A percentile compares a stretch with the other conserved stretches of the same genome.
Evolutionary conservation across 2,113 vertebrate genomes (phyloP).

Genomic region (Halcyon senegalensis): DNA sequence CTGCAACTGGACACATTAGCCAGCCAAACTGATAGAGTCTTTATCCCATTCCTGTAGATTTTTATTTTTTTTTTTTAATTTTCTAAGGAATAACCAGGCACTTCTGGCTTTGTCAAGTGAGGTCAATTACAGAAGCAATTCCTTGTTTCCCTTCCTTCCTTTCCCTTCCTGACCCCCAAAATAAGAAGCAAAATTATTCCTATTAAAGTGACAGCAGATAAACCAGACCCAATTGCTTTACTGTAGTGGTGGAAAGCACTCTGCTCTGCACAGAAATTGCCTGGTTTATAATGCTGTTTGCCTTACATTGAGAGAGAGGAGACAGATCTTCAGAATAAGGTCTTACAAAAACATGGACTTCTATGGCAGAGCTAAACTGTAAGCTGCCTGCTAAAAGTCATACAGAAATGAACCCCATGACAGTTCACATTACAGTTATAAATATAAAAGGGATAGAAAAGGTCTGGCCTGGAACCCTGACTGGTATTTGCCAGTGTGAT

Average conservation of each 20-base stretch:
- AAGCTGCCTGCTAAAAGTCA: conserved; percentile 18
- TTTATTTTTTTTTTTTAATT: background rate
- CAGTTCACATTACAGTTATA: conserved; percentile 57
- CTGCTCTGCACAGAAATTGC: background rate
- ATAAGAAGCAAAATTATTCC: background rate
- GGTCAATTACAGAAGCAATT: background rate
- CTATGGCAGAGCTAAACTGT: background rate
- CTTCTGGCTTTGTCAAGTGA: background rate
- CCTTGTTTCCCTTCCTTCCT: background rate
- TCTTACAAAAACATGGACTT: background rate
- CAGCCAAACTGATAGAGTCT: background rate
- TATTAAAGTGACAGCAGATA: background rate
- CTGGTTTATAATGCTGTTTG: background rate
- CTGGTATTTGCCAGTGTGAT: background rate
- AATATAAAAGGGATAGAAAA: conserved; percentile 51
- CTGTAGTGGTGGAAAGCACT: background rate
- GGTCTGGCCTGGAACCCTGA: background rate
- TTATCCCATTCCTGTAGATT: background rate
- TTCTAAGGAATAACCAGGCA: background rate
- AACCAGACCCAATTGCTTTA: background rate
- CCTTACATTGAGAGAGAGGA: background rate
- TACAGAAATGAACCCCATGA: background rate
- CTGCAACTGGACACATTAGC: background rate
- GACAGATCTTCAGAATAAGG: background rate
- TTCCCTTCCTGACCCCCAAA: background rate